Percentiles rank a stretch among this genome's conserved stretches.
Conservation (phyloP, 2,113 vertebrate species). For the Himantopus leucocephalus region DNA sequence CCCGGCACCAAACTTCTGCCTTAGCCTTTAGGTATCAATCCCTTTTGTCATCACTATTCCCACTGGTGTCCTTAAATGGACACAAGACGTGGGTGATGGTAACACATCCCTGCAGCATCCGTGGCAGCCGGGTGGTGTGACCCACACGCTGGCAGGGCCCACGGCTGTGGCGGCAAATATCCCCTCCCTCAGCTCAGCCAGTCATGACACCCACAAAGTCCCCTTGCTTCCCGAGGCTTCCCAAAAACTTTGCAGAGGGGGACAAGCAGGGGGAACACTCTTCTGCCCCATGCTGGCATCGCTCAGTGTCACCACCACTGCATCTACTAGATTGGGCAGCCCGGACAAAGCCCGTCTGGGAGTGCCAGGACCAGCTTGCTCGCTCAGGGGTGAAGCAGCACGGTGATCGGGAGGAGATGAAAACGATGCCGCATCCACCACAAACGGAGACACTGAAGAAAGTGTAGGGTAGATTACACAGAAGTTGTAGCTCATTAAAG, state of each 20-base stretch:
- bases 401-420: neutral
- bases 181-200: neutral
- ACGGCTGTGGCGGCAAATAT: accelerated
- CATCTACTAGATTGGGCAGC: neutral
- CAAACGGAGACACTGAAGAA: neutral
- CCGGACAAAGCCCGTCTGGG: neutral
- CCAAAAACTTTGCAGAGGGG: neutral
- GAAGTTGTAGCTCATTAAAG: neutral
- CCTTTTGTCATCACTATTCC: neutral
- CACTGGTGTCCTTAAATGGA: neutral
- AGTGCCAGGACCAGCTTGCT: neutral
- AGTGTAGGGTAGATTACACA: neutral
- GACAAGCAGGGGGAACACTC: neutral
- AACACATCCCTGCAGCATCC: neutral
- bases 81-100: accelerated
- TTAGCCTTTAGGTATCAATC: neutral
- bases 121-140: neutral
- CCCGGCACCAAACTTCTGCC: neutral
- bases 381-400: neutral
- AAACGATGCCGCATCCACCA: neutral
- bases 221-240: neutral
- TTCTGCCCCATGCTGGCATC: neutral
- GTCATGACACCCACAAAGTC: neutral
- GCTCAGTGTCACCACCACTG: neutral
- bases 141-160: neutral